Evolutionary conservation across 2,888 invertebrate species (phyloP).

Genomic region (Brassicogethes aeneus): DNA sequence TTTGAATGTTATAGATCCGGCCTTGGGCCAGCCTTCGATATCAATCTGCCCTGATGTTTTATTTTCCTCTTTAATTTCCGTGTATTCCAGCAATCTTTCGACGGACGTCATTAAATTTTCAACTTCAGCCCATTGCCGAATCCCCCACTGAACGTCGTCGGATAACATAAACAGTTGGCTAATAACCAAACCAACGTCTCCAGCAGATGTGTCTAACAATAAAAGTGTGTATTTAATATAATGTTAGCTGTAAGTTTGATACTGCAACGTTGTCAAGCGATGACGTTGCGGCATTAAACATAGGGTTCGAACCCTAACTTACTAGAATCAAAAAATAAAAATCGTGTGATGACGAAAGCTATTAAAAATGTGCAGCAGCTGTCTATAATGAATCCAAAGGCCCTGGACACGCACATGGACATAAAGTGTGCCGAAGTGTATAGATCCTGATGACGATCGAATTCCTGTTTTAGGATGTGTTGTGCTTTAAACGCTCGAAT

Average conservation of each 20-base stretch:
- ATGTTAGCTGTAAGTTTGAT: no score
- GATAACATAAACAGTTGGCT: constrained; percentile 71
- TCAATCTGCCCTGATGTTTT: constrained; percentile 34
- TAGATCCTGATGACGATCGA: constrained; percentile 34
- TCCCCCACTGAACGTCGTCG: constrained; percentile 52
- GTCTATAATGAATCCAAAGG: constrained; percentile 33
- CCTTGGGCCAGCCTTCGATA: constrained; percentile 60
- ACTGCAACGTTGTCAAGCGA: no score
- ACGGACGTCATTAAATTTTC: constrained; percentile 81
- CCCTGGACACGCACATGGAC: constrained; percentile 25
- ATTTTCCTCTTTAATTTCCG: constrained; percentile 40
- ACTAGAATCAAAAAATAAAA: constrained; percentile 23
- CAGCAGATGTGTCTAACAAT: constrained; percentile 22
- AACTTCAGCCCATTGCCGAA: constrained; percentile 76
- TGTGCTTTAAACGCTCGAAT: constrained; percentile 34
- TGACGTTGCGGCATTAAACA: no score
- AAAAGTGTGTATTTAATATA: constrained; percentile 37
- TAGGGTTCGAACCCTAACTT: no score
- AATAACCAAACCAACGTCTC: constrained; percentile 50
- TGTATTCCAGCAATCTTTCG: constrained; percentile 56
- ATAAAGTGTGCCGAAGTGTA: constrained; percentile 34
- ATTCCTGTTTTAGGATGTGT: constrained; percentile 29
- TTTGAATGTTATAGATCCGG: constrained; percentile 58
- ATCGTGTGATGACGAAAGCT: constrained; percentile 18
- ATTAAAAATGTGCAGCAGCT: constrained; percentile 24